Evolutionary conservation across 1,140 invertebrate genomes (phyloP).

Genomic region (Pseudomyrmex concolor): DNA sequence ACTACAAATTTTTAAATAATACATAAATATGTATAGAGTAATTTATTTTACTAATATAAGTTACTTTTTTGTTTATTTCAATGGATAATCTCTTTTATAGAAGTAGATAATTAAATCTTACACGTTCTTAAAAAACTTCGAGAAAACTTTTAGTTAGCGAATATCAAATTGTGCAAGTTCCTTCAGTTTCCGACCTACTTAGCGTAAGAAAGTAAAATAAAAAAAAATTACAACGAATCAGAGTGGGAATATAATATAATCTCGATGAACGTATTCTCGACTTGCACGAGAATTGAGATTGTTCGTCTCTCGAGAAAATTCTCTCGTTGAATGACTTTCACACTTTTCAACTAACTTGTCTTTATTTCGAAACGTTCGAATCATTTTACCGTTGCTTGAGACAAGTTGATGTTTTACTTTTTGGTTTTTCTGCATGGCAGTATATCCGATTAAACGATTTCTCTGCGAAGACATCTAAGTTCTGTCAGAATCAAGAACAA

Average conservation of each 20-base stretch:
- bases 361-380: background rate
- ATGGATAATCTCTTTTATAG: background rate
- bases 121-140: background rate
- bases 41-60: too few species aligned
- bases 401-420: too few species aligned
- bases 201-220: constrained; percentile 31
- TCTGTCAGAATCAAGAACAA: too few species aligned
- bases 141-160: background rate
- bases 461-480: too few species aligned
- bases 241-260: constrained; percentile 32
- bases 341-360: constrained; percentile 9
- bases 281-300: background rate
- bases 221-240: constrained; percentile 32
- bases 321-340: background rate
- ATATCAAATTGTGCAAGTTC: constrained; percentile 4
- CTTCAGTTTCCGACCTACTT: constrained; percentile 28
- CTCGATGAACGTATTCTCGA: constrained; percentile 13
- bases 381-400: too few species aligned
- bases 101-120: background rate
- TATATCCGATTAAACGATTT: too few species aligned
- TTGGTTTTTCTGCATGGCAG: too few species aligned
- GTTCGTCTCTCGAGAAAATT: constrained; percentile 24
- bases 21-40: too few species aligned
- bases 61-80: background rate
- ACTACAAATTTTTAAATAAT: too few species aligned